Evolutionary conservation across 2,113 vertebrate genomes (phyloP).

Genomic region (Galeopterus variegatus): DNA sequence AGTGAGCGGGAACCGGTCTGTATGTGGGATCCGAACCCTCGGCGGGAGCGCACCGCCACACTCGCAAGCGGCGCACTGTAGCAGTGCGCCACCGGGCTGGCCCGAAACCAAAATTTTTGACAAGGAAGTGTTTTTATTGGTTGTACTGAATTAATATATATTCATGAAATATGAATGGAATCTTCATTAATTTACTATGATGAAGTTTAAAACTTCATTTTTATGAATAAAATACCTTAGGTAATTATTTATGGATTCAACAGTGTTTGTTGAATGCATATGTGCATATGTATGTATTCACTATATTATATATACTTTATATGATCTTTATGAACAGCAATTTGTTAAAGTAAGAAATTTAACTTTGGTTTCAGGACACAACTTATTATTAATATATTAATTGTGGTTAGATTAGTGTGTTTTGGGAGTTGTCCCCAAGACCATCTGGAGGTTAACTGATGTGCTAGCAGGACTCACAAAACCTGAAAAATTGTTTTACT

Average conservation of each 20-base stretch:
- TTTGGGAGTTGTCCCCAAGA: background rate
- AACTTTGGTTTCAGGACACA: constrained; percentile 11
- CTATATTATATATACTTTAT: constrained; percentile 17
- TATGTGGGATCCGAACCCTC: too few species aligned
- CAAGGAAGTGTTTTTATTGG: background rate
- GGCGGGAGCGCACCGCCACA: too few species aligned
- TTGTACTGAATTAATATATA: background rate
- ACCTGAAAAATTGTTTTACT: background rate
- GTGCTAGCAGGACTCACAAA: background rate
- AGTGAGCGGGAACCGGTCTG: too few species aligned
- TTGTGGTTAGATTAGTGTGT: background rate
- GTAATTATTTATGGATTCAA: background rate
- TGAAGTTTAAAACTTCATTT: background rate
- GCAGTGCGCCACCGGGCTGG: too few species aligned
- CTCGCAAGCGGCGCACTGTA: too few species aligned
- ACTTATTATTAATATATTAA: background rate
- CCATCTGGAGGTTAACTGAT: background rate
- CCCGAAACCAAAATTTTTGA: background rate
- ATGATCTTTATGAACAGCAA: background rate
- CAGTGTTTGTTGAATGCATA: background rate
- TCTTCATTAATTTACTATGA: constrained; percentile 26
- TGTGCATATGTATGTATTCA: background rate
- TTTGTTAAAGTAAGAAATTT: constrained; percentile 30
- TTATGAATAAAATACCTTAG: constrained; percentile 8
- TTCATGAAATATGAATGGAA: background rate